These are phyloP conservation scores for Strongylocentrotus purpuratus DNA, from an alignment of 35 echinoderm and acorn worm genomes.

Conservation along the genomic window DNA sequence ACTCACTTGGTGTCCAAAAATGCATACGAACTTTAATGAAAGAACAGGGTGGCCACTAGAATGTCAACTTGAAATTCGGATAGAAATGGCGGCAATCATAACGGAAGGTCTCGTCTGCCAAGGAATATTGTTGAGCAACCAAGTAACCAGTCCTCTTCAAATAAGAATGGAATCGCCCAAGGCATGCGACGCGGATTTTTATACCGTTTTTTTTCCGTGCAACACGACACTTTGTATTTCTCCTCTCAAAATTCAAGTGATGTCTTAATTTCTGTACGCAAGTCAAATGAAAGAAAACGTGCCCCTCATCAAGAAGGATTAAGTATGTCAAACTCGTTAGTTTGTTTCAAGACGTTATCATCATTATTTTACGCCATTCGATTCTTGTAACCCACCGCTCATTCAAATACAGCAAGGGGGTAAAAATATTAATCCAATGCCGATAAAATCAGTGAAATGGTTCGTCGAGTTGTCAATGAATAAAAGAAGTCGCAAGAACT, in stretches of 20 bases:
- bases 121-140: background rate
- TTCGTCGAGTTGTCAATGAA: background rate
- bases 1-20: background rate
- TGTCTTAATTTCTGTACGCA: slow-evolving; percentile 2
- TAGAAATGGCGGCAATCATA: background rate
- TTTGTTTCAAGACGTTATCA: background rate
- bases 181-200: background rate
- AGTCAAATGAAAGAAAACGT: background rate
- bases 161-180: background rate
- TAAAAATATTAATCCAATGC: background rate
- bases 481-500: background rate
- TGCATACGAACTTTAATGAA: background rate
- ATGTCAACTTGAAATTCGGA: background rate
- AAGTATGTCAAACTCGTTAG: background rate
- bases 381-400: background rate
- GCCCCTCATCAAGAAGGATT: background rate
- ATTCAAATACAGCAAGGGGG: background rate
- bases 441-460: background rate
- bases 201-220: background rate
- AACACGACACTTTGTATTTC: background rate
- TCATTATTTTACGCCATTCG: background rate
- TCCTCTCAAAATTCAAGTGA: background rate
- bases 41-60: background rate
- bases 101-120: background rate
- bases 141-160: background rate